Percentiles rank a stretch among this genome's conserved stretches.
Conservation (phyloP, 2,113 vertebrate species). For the Podilymbus podiceps region DNA sequence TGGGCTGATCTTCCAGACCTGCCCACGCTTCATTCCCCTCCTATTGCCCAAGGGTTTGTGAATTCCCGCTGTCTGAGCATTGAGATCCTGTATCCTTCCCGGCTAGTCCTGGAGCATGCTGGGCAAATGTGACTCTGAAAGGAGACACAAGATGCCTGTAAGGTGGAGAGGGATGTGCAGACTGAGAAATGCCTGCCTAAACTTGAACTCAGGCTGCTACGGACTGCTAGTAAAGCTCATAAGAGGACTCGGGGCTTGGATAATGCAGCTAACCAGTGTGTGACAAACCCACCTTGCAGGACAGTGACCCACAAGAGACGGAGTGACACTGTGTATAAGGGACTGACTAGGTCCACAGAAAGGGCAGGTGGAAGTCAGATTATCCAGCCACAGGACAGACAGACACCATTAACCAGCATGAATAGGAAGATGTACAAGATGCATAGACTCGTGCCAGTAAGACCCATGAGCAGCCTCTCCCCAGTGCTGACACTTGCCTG, state of each 20-base stretch:
- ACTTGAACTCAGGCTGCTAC: not conserved
- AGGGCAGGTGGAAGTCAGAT: not conserved
- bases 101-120: not conserved
- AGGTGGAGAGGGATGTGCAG: not conserved
- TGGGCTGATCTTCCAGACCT: not conserved
- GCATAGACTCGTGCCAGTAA: not conserved
- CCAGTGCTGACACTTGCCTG: not conserved
- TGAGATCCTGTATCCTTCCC: not conserved
- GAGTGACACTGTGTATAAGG: fast-evolving
- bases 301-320: not conserved
- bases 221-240: not conserved
- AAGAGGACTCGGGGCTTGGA: not conserved
- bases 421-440: not conserved
- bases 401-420: not conserved
- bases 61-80: not conserved
- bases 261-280: fast-evolving
- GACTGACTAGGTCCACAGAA: not conserved
- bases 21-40: not conserved
- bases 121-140: not conserved
- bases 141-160: not conserved
- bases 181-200: not conserved
- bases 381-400: not conserved
- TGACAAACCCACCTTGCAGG: not conserved
- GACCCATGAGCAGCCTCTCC: fast-evolving
- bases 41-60: not conserved